Evolutionary conservation across 2,797 vertebrate genomes (phyloP).

Genomic region (Astyanax mexicanus): DNA sequence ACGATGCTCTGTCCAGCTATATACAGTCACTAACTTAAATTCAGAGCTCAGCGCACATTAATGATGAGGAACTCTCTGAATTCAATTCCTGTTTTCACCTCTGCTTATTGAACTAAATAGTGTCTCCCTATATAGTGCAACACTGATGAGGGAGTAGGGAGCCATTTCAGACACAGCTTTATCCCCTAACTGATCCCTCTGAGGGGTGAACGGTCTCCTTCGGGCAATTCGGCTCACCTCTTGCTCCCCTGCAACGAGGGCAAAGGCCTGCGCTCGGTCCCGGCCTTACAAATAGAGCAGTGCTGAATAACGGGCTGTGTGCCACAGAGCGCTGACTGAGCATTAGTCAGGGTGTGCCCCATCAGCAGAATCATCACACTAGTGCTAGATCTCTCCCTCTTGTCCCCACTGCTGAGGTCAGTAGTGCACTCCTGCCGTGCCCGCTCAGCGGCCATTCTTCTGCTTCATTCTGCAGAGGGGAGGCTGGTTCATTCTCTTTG

Average conservation of each 20-base stretch:
- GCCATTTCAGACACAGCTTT: no score
- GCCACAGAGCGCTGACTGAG: conserved; percentile 42
- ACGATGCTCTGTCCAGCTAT: no score
- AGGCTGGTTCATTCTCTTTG: neutral
- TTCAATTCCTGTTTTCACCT: no score
- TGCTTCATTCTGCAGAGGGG: neutral
- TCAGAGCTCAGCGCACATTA: no score
- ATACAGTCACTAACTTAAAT: no score
- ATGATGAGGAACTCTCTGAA: no score
- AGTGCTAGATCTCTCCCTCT: conserved; percentile 21
- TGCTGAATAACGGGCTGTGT: conserved; percentile 31
- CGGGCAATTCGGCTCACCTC: conserved; percentile 2
- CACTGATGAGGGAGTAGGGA: no score
- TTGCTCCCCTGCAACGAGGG: neutral
- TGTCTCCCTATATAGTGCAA: no score
- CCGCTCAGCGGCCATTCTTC: conserved; percentile 20
- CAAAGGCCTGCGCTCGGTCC: conserved; percentile 8
- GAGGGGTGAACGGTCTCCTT: conserved; percentile 12
- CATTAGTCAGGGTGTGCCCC: conserved; percentile 36
- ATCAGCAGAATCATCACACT: conserved; percentile 34
- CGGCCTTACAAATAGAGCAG: conserved; percentile 34
- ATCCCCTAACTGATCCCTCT: conserved; percentile 32
- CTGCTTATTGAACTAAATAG: no score
- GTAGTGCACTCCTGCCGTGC: conserved; percentile 17
- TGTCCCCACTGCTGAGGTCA: conserved; percentile 24